Percentiles rank a stretch among this genome's conserved stretches.
Evolutionary conservation across 2,113 vertebrate species (phyloP).

Genomic region (Danio rerio): GRCz12tu NC_133179.1:9546001-9546500

Average conservation of each 20-base stretch:
- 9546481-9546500: no score
- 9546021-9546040: conserved; percentile 19
- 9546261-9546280: neutral
- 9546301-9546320: no score
- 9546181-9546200: neutral
- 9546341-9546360: no score
- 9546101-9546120: conserved; percentile 12
- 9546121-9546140: neutral
- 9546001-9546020: conserved; percentile 8
- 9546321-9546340: no score
- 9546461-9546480: no score
- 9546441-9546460: no score
- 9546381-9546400: no score
- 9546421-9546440: no score
- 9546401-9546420: no score
- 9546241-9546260: neutral
- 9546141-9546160: neutral
- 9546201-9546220: neutral
- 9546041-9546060: conserved; percentile 3
- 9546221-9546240: neutral
- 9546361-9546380: no score
- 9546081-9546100: conserved; percentile 8
- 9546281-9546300: neutral
- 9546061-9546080: conserved; percentile 21
- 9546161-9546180: neutral